Base-by-base conservation (phyloP, 2,113 vertebrate species). In the Oenanthe melanoleuca region DNA sequence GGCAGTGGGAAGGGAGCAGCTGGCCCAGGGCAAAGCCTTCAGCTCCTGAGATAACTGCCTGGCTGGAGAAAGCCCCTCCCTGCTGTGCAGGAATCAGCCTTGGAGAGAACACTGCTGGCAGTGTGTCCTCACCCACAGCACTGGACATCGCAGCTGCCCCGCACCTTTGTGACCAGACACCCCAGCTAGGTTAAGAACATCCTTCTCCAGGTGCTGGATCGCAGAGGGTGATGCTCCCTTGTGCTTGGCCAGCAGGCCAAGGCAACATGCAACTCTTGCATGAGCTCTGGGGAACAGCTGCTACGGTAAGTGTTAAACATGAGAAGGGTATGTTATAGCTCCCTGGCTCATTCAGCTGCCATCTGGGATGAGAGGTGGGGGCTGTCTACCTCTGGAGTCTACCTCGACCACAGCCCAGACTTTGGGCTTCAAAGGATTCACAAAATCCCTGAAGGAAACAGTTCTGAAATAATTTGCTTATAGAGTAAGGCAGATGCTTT, bases 1-100 rank as follows among this genome's bases (percentile, higher is more conserved):
- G 14, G 5, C 1, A 2, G 78, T 98, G 98, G 97, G 98, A 98
- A 96, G 11, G 31, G 20, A 87, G 91, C 98, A 98, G 89, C 94
- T 98, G 98, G 72, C 38, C 45, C 60, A 52, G 22, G 25, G n/a
- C 12, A 5, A 84, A 92, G 40, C 80, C 86, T 95, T 97, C 86
- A 91, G 47, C 70, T 92, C 69, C 52, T 14, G 49, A 93, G 97
- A 97, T 96, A 97, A 98, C 18, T 10, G 2, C 61, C 60, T 38
- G 34, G 33, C 78, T n/a, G 18, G 47, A 78, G 28, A 79, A 24
- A 85, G 47, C 40, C 59, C 64, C 47, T 93, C 23, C 44, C 77
- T 56, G 40, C 73, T 44, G 4, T 12, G 26, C 26, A 8, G 42
- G 14, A 73, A 60, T 37, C 64, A 78, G 33, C 53, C 34, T 40